phyloP scores from a whole-genome alignment of 2,797 vertebrate genomes.

The Lemur catta region DNA sequence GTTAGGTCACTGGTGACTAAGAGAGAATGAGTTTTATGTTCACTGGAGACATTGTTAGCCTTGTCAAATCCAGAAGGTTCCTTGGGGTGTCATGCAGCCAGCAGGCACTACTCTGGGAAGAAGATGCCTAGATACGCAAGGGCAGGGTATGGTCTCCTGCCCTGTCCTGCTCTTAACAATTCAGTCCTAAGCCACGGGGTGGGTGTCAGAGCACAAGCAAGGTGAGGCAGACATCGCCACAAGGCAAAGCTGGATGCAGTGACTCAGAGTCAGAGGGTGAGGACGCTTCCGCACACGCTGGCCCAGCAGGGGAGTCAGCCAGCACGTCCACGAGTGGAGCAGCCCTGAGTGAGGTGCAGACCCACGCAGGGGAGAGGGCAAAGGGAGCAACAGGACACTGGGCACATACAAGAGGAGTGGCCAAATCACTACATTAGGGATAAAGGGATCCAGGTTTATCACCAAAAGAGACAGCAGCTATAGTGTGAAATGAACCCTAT shows the following conservation, averaged over 20 bases:
- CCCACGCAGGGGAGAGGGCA: neutral
- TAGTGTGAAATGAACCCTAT: neutral
- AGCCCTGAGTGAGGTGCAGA: neutral
- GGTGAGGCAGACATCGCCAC: neutral
- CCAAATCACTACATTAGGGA: neutral
- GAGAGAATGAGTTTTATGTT: neutral
- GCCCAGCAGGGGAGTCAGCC: neutral
- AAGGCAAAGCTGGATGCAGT: fast-evolving
- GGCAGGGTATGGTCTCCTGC: neutral
- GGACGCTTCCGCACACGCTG: neutral
- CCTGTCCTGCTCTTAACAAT: neutral
- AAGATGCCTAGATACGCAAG: fast-evolving
- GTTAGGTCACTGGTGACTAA: neutral
- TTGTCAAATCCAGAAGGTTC: neutral
- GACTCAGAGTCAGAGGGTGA: neutral
- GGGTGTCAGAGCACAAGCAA: neutral
- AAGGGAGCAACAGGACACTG: neutral
- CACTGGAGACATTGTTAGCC: neutral
- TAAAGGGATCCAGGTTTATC: neutral
- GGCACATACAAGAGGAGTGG: neutral
- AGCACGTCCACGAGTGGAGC: too few species aligned
- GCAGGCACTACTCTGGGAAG: neutral
- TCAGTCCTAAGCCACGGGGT: neutral
- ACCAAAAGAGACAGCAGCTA: neutral
- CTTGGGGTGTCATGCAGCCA: too few species aligned